Percentiles rank a stretch among this genome's conserved stretches.
These are phyloP conservation scores for Sminthurinus aureus DNA, from an alignment of 2,888 invertebrate genomes.

Conservation along the genomic window DNA sequence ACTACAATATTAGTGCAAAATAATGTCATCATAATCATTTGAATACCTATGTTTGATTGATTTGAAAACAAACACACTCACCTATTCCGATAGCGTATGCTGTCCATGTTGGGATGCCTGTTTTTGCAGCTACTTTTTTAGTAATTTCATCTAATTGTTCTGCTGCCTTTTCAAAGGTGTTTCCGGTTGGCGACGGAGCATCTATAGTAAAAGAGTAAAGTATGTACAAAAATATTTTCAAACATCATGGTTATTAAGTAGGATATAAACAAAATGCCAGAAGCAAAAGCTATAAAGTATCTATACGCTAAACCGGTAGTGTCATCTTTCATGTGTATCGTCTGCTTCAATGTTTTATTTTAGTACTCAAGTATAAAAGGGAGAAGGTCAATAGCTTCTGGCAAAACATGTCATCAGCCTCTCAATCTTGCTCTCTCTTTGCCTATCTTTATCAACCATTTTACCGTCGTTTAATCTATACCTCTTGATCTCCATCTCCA, in stretches of 20 bases:
- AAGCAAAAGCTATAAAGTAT: background rate
- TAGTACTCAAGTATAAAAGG: too few relatives aligned
- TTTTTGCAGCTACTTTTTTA: conserved; percentile 68
- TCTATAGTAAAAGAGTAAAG: conserved; percentile 11
- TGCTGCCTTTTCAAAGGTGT: conserved; percentile 34
- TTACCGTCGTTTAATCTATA: too few relatives aligned
- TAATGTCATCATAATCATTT: too few relatives aligned
- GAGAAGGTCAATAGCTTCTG: too few relatives aligned
- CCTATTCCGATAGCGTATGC: conserved; percentile 85
- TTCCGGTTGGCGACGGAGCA: conserved; percentile 23
- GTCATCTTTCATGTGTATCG: too few relatives aligned
- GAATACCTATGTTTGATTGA: background rate
- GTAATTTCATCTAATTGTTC: conserved; percentile 41
- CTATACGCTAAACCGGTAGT: background rate
- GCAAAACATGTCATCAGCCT: too few relatives aligned
- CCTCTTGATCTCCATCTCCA: too few relatives aligned
- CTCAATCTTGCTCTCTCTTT: too few relatives aligned
- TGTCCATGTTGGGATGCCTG: conserved; percentile 85
- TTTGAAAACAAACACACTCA: conserved; percentile 62
- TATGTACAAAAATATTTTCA: background rate
- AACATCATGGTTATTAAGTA: background rate
- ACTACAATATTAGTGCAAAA: too few relatives aligned
- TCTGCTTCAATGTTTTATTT: too few relatives aligned
- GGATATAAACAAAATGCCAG: too few relatives aligned
- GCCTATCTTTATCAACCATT: too few relatives aligned